Evolutionary conservation across 1,140 invertebrate genomes (phyloP).

Genomic region (Aphaenogaster rudis): DNA sequence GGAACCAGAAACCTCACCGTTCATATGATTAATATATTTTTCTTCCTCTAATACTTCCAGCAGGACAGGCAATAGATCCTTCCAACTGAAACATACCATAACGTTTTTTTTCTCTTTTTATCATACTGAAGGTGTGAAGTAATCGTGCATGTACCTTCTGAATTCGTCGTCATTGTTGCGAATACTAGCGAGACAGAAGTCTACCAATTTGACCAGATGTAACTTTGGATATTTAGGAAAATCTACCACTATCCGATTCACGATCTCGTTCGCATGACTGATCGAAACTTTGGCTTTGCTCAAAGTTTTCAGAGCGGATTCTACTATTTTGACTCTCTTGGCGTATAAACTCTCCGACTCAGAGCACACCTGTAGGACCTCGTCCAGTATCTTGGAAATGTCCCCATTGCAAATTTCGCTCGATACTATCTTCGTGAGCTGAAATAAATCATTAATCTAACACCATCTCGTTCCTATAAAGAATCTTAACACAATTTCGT

Average conservation of each 20-base stretch:
- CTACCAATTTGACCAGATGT: conserved; percentile 79
- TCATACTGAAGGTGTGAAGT: not conserved
- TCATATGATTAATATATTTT: conserved; percentile 82
- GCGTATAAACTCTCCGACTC: conserved; percentile 68
- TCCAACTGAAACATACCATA: conserved; percentile 83
- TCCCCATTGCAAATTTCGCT: conserved; percentile 72
- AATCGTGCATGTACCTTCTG: conserved; percentile 73
- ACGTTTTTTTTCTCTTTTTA: not conserved
- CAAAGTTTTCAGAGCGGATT: conserved; percentile 72
- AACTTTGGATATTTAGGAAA: conserved; percentile 77
- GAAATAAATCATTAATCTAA: conserved; percentile 42
- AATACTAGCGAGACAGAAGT: conserved; percentile 81
- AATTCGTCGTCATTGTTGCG: conserved; percentile 78
- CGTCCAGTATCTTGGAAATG: conserved; percentile 72
- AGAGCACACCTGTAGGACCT: conserved; percentile 74
- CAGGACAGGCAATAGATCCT: conserved; percentile 85
- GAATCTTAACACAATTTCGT: not conserved
- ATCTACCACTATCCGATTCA: conserved; percentile 79
- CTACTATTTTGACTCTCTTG: conserved; percentile 80
- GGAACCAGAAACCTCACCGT: conserved; percentile 81
- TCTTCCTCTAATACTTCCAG: conserved; percentile 85
- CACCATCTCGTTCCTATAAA: conserved; percentile 21
- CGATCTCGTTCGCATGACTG: conserved; percentile 74
- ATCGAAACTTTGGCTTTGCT: conserved; percentile 70
- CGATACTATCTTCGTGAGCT: conserved; percentile 78